A percentile compares a stretch with the other conserved stretches of the same genome.
Evolutionary conservation across 2,888 invertebrate genomes (phyloP).

Genomic region (Muschampia plurimacula): DNA sequence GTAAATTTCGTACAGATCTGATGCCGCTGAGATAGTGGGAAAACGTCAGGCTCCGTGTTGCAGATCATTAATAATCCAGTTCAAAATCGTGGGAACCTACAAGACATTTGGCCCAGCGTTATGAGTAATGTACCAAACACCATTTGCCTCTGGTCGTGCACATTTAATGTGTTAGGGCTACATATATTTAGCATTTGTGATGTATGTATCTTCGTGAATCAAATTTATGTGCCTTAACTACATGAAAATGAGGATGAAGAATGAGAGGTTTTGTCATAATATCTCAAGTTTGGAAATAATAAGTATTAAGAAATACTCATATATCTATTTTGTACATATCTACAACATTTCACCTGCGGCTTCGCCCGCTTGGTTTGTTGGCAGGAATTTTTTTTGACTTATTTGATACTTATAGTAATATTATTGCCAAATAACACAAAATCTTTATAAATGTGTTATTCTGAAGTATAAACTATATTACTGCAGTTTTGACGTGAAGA

Average conservation of each 20-base stretch:
- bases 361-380: too few species aligned
- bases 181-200: background rate
- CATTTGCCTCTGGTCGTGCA: constrained; percentile 29
- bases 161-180: constrained; percentile 5
- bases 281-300: too few species aligned
- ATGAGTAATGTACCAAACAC: constrained; percentile 32
- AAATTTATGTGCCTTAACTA: background rate
- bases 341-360: too few species aligned
- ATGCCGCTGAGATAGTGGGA: constrained; percentile 43
- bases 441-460: too few species aligned
- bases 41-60: constrained; percentile 37
- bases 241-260: background rate
- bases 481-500: too few species aligned
- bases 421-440: too few species aligned
- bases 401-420: too few species aligned
- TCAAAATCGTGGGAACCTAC: constrained; percentile 28
- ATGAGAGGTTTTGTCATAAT: too few species aligned
- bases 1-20: constrained; percentile 35
- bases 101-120: constrained; percentile 27
- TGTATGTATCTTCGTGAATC: background rate
- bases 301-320: too few species aligned
- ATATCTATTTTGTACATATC: too few species aligned
- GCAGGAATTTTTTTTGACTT: too few species aligned
- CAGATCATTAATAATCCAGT: constrained; percentile 38
- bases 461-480: too few species aligned